A percentile compares a stretch with the other conserved stretches of the same genome.
Conservation (phyloP, 2,888 invertebrate species). For the Axea sp. region DNA sequence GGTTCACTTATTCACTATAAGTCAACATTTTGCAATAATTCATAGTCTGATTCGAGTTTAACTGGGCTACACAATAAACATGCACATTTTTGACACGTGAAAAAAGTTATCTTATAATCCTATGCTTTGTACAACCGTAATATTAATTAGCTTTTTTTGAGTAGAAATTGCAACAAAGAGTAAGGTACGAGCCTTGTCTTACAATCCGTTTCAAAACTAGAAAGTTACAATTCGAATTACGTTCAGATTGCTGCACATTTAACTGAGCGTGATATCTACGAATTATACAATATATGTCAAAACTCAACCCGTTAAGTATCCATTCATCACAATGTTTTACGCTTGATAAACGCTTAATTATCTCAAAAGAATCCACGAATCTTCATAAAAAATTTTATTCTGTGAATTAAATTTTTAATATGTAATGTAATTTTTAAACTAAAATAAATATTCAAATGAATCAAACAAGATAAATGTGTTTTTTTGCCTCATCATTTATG, state of each 20-base stretch:
- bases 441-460: too few relatives aligned
- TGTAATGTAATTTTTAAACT: too few relatives aligned
- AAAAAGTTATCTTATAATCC: slow-evolving; percentile 15
- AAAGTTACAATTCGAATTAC: slow-evolving; percentile 49
- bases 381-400: too few relatives aligned
- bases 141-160: slow-evolving; percentile 3
- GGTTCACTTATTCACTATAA: too few relatives aligned
- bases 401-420: too few relatives aligned
- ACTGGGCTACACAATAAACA: too few relatives aligned
- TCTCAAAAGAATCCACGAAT: too few relatives aligned
- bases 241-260: slow-evolving; percentile 32
- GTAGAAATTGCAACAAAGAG: slow-evolving; percentile 34
- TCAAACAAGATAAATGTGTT: background rate
- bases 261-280: slow-evolving; percentile 25
- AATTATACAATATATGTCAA: slow-evolving; percentile 1
- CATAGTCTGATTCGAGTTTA: too few relatives aligned
- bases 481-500: background rate
- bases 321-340: slow-evolving; percentile 1
- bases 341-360: background rate
- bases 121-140: slow-evolving; percentile 11
- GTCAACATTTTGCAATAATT: too few relatives aligned
- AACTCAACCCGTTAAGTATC: slow-evolving; percentile 17
- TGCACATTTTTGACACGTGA: too few relatives aligned
- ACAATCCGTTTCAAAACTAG: slow-evolving; percentile 17
- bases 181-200: slow-evolving; percentile 22